Evolutionary conservation across 2,113 vertebrate genomes (phyloP).

Genomic region (Eublepharis macularius): DNA sequence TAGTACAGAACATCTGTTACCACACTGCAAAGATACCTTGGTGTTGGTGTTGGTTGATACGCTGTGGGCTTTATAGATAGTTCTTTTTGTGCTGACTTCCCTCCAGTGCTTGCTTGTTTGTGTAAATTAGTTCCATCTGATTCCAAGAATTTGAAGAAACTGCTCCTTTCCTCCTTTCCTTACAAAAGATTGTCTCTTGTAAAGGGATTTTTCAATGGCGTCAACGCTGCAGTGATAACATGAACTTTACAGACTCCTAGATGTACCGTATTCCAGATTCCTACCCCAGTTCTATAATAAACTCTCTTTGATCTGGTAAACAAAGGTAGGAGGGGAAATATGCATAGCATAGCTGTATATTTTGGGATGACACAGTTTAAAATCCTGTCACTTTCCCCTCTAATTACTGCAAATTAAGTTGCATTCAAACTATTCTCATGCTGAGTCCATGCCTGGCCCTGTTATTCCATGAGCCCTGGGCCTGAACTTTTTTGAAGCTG

Average conservation of each 20-base stretch:
- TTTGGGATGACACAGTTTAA: slow-evolving; percentile 4
- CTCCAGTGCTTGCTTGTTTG: too few relatives aligned
- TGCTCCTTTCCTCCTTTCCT: too few relatives aligned
- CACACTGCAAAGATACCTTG: too few relatives aligned
- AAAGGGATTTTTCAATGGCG: too few relatives aligned
- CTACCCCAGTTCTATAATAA: neutral
- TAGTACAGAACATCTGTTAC: too few relatives aligned
- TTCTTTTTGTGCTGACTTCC: too few relatives aligned
- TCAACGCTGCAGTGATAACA: neutral
- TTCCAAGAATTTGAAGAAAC: too few relatives aligned
- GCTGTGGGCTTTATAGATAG: too few relatives aligned
- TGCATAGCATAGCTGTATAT: neutral
- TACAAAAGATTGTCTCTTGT: too few relatives aligned
- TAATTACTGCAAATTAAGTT: slow-evolving; percentile 38
- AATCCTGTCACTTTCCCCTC: slow-evolving; percentile 8
- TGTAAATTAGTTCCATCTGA: too few relatives aligned
- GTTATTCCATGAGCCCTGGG: slow-evolving; percentile 26
- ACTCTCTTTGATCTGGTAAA: neutral
- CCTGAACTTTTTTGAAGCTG: slow-evolving; percentile 56
- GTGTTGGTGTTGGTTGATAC: too few relatives aligned
- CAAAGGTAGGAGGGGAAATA: neutral
- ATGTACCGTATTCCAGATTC: neutral
- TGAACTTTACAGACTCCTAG: neutral
- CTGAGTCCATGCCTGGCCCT: neutral
- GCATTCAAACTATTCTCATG: slow-evolving; percentile 26